These are phyloP conservation scores for Achroia grisella DNA, from an alignment of 1,140 invertebrate genomes.

Conservation along the genomic window DNA sequence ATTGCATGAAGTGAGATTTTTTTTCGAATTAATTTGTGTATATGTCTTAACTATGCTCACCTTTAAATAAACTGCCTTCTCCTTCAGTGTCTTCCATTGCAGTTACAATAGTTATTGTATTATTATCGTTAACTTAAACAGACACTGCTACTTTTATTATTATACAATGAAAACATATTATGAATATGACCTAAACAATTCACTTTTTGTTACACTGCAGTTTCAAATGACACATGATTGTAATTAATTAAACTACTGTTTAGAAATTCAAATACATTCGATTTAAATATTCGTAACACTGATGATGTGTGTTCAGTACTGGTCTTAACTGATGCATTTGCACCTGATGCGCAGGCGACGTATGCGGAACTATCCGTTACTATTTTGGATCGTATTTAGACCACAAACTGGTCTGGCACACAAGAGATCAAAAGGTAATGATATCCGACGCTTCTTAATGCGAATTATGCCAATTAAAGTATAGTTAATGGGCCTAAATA, in stretches of 20 bases:
- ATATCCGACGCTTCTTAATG: slow-evolving; percentile 16
- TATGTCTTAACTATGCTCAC: slow-evolving; percentile 3
- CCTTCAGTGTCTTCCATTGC: slow-evolving; percentile 4
- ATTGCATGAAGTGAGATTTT: too few relatives aligned
- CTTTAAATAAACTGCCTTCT: slow-evolving; percentile 15
- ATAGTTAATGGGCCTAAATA: too few relatives aligned
- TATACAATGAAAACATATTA: too few relatives aligned
- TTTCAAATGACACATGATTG: too few relatives aligned
- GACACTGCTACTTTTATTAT: too few relatives aligned
- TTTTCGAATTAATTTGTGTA: slow-evolving; percentile 1
- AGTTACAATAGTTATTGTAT: too few relatives aligned
- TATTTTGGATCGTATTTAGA: slow-evolving; percentile 63
- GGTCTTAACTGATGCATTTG: slow-evolving; percentile 20
- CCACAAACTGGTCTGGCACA: slow-evolving; percentile 47
- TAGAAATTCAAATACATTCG: not conserved
- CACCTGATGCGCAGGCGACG: slow-evolving; percentile 54
- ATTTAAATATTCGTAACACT: slow-evolving; percentile 6
- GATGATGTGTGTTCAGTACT: not conserved
- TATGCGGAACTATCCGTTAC: slow-evolving; percentile 57
- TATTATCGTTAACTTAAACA: too few relatives aligned
- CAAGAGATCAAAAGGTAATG: slow-evolving; percentile 57
- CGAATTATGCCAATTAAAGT: slow-evolving; percentile 23
- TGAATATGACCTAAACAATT: too few relatives aligned
- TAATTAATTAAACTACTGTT: not conserved
- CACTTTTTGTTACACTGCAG: too few relatives aligned